These are phyloP conservation scores for Anser brachyrhynchus DNA, from an alignment of 2,113 vertebrate species.

Conservation along the genomic window DNA sequence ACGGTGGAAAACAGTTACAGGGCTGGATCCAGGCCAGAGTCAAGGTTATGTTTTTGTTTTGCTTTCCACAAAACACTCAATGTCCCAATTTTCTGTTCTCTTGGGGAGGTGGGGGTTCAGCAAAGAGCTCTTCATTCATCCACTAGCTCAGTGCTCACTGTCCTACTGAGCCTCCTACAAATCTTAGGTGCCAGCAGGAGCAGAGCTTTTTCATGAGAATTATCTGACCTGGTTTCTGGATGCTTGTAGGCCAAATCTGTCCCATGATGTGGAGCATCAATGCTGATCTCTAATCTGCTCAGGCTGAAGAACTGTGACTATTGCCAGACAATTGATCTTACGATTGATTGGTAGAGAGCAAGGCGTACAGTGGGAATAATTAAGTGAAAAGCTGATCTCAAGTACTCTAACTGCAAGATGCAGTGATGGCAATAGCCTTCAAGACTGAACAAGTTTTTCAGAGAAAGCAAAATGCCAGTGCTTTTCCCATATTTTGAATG, in stretches of 20 bases:
- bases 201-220: neutral
- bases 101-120: neutral
- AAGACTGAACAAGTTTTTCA: neutral
- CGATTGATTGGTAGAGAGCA: neutral
- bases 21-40: conserved; percentile 10
- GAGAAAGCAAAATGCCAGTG: neutral
- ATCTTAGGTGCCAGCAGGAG: neutral
- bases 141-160: neutral
- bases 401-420: neutral
- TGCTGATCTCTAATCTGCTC: neutral
- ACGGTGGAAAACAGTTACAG: conserved; percentile 35
- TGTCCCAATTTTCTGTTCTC: neutral
- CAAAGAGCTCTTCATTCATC: conserved; percentile 10
- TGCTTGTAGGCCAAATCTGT: neutral
- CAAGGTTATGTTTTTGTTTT: conserved; percentile 33
- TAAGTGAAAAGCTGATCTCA: neutral
- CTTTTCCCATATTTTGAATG: neutral
- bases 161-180: neutral
- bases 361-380: neutral
- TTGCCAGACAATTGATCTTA: neutral
- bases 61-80: conserved; percentile 38
- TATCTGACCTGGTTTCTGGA: neutral
- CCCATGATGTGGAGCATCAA: neutral
- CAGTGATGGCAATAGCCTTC: neutral
- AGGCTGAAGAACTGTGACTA: neutral